Evolutionary conservation across 2,888 invertebrate genomes (phyloP).

Genomic region (Melinaea marsaeus): DNA sequence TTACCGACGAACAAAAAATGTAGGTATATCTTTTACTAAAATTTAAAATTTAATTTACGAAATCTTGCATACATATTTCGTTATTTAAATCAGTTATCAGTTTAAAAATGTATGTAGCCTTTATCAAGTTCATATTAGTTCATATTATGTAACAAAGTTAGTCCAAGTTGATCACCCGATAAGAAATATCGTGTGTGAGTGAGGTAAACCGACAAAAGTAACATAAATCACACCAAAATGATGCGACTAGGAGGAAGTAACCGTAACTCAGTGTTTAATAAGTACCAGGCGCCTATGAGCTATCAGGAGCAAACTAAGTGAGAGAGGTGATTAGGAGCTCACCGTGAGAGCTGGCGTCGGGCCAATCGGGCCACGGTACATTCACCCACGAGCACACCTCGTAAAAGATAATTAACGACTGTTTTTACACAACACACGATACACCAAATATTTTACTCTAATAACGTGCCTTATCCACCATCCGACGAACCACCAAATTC

Average conservation of each 20-base stretch:
- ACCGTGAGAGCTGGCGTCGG: conserved; percentile 70
- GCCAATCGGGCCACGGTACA: conserved; percentile 74
- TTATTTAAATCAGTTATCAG: not conserved
- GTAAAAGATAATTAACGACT: conserved; percentile 59
- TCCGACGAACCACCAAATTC: conserved; percentile 12
- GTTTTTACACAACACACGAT: conserved; percentile 57
- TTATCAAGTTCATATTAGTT: too few species aligned
- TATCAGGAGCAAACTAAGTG: conserved; percentile 65
- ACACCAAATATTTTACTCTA: conserved; percentile 47
- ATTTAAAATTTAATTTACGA: not conserved
- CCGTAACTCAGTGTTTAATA: conserved; percentile 39
- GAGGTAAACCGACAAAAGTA: not conserved
- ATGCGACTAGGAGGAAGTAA: conserved; percentile 11
- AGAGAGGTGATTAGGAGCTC: conserved; percentile 69
- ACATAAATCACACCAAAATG: not conserved
- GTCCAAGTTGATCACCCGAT: conserved; percentile 63
- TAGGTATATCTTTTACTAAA: conserved; percentile 32
- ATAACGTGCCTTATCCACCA: conserved; percentile 32
- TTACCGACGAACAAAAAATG: conserved; percentile 57
- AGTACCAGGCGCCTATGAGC: conserved; percentile 69
- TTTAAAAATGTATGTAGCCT: too few species aligned
- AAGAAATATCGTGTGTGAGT: conserved; percentile 38
- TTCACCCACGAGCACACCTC: conserved; percentile 60
- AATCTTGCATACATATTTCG: not conserved
- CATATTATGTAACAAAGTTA: conserved; percentile 47